A percentile compares a stretch with the other conserved stretches of the same genome.
phyloP scores from a whole-genome alignment of 2,888 invertebrate genomes.

The Thecophora atra region DNA sequence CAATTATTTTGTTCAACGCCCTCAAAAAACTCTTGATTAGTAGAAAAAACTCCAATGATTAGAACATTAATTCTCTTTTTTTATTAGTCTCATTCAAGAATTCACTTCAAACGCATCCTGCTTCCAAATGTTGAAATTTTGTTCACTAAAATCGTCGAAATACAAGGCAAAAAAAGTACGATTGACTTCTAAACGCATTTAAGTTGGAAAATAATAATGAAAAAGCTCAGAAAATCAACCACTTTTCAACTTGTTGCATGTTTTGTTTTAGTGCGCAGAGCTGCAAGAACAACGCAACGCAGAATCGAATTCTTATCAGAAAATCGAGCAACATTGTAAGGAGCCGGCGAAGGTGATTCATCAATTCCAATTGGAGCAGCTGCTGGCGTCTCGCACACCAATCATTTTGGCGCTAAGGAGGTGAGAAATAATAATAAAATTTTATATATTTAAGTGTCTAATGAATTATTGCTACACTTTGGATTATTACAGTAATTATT shows the following conservation, averaged over 20 bases:
- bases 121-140: constrained; percentile 59
- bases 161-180: constrained; percentile 49
- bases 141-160: constrained; percentile 51
- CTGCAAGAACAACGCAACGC: constrained; percentile 38
- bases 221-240: no score
- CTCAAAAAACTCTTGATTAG: no score
- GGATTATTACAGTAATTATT: neutral
- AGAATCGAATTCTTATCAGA: constrained; percentile 43
- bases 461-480: no score
- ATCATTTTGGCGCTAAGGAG: constrained; percentile 59
- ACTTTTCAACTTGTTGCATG: neutral
- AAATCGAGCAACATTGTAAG: constrained; percentile 42
- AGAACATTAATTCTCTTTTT: neutral
- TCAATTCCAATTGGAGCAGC: constrained; percentile 53
- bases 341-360: constrained; percentile 44
- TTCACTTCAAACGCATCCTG: neutral
- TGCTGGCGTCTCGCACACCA: constrained; percentile 53
- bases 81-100: neutral
- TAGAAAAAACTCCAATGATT: no score
- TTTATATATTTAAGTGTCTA: no score
- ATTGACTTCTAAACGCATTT: no score
- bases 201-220: no score
- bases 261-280: constrained; percentile 13
- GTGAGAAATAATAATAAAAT: no score
- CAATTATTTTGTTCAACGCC: constrained; percentile 46